These are phyloP conservation scores for Pteruthius melanotis DNA, from an alignment of 2,113 vertebrate species.

Conservation along the genomic window DNA sequence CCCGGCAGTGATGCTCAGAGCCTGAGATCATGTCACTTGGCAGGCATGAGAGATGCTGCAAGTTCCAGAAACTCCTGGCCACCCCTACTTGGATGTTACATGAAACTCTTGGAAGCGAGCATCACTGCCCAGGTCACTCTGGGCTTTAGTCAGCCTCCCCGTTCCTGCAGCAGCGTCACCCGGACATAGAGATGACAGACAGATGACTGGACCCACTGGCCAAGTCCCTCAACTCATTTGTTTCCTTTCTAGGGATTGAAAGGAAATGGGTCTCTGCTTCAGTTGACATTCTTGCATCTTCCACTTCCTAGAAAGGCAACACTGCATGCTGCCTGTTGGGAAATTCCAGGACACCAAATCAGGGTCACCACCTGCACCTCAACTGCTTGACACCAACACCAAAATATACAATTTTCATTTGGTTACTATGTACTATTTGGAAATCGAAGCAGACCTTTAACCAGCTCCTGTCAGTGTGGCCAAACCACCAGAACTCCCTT, in stretches of 20 bases:
- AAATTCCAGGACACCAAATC: neutral
- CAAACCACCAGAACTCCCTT: neutral
- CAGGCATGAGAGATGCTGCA: neutral
- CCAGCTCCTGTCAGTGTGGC: neutral
- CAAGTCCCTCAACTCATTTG: neutral
- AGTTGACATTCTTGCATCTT: neutral
- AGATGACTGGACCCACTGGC: neutral
- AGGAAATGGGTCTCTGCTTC: neutral
- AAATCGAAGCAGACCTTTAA: neutral
- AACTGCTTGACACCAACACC: neutral
- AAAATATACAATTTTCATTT: neutral
- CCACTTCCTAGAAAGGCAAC: neutral
- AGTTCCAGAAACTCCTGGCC: neutral
- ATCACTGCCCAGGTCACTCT: neutral
- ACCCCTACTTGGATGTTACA: neutral
- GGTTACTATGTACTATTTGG: neutral
- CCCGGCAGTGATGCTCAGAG: neutral
- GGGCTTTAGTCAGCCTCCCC: neutral
- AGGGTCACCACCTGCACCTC: neutral
- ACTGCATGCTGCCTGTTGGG: accelerated
- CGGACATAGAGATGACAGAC: neutral
- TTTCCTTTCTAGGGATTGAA: constrained; percentile 17
- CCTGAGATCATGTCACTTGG: neutral
- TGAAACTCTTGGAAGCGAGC: neutral
- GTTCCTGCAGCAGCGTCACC: neutral